Evolutionary conservation across 2,888 invertebrate genomes (phyloP).

Genomic region (Dilophus febrilis): DNA sequence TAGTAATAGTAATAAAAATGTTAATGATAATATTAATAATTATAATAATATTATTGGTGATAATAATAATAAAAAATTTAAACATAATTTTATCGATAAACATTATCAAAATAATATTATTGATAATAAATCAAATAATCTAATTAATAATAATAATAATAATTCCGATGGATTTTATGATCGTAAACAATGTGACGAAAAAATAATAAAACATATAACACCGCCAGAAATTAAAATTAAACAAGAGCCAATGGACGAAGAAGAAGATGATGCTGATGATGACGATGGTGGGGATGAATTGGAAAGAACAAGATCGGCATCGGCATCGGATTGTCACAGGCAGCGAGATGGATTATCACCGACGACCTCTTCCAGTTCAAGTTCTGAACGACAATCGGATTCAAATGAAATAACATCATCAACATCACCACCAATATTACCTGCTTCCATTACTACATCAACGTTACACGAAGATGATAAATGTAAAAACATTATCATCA

Average conservation of each 20-base stretch:
- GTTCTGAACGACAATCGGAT: constrained; percentile 35
- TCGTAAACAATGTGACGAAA: too few relatives aligned
- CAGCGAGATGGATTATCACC: constrained; percentile 12
- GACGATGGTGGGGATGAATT: constrained; percentile 12
- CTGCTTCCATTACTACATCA: too few relatives aligned
- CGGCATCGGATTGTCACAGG: constrained; percentile 22
- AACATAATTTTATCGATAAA: constrained; percentile 17
- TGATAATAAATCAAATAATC: background rate
- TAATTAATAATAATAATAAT: background rate
- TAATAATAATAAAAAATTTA: constrained; percentile 17
- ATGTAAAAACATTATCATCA: constrained; percentile 2
- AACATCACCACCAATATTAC: constrained; percentile 44
- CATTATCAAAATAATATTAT: background rate
- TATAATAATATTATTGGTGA: constrained; percentile 21
- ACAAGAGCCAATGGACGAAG: constrained; percentile 14
- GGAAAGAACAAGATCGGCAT: constrained; percentile 29
- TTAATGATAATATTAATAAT: constrained; percentile 11
- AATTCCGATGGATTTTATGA: too few relatives aligned
- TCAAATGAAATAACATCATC: constrained; percentile 48
- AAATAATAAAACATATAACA: too few relatives aligned
- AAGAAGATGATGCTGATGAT: constrained; percentile 10
- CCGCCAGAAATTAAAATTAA: too few relatives aligned
- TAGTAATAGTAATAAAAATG: too few relatives aligned
- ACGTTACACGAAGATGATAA: too few relatives aligned
- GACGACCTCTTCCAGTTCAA: constrained; percentile 7